Evolutionary conservation across 92 coral and sea anemone genomes (phyloP), one percentile per base, ranked within the genome.

Genomic region (Pocillopora grandis): DNA sequence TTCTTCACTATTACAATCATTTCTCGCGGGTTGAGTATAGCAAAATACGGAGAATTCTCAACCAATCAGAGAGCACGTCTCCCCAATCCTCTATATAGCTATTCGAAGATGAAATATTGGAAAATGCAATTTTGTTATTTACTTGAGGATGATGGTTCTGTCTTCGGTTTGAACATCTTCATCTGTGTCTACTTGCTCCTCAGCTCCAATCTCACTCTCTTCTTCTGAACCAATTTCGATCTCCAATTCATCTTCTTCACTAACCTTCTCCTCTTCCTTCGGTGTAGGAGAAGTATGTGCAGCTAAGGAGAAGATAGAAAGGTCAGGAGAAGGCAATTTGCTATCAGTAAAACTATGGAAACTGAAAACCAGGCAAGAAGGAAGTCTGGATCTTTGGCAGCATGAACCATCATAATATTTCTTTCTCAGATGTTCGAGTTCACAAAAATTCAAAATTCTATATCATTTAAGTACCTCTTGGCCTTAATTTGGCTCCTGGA

Each of bases 401-500:
- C 49, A 7, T 42, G 49, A 42, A 42, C 7, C 49, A 5, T 42
- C 5, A 3, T 42, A 42, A 42, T 3, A 42, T 42, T 42, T 42
- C 49, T 42, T 7, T 42, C 7, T 42, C 9, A 17, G 18, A 14
- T 55, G 9, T 37, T 70, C 18, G 23, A 17, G 56, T 70, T 70
- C 1, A 21, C 33, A 36, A 70, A 35, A 5, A 36, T 0, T 66
- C 10, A 1, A 35, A 7, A 5, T 65, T 61, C 37, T 52, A 19
- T 16, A 10, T 12, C 13, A 5, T 23, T 58, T 37, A 1, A 23
- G 33, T 76, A 80, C 85, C 85, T 69, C 37, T 69, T 57, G 12
- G 68, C 18, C 69, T 19, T 19, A 80, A 69, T 13, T 59, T 35
- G 20, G 59, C 60, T 8, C 66, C 85, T 70, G 85, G 85, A 8